Percentiles rank a stretch among this genome's conserved stretches.
These are phyloP conservation scores for Bradysia coprophila DNA, from an alignment of 1,140 invertebrate species.

Conservation along the genomic window DNA sequence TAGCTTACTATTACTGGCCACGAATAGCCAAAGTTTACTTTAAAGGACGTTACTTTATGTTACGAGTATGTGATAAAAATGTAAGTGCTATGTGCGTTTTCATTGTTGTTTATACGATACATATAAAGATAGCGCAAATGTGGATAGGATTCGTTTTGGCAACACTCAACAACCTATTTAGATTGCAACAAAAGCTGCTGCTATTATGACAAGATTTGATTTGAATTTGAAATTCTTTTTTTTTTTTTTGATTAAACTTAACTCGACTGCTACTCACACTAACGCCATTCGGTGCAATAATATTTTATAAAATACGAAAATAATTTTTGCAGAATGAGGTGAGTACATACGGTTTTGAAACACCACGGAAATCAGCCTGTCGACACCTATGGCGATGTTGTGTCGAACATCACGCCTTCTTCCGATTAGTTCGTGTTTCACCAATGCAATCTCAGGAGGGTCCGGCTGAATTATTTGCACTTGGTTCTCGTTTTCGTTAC, in stretches of 20 bases:
- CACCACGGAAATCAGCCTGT: conserved; percentile 84
- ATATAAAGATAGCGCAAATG: background rate
- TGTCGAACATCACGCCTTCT: conserved; percentile 96
- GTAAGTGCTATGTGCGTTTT: conserved; percentile 59
- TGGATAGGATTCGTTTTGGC: too few relatives aligned
- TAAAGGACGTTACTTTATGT: conserved; percentile 91
- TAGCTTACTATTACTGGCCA: conserved; percentile 98
- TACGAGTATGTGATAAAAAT: conserved; percentile 87
- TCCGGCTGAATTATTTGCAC: conserved; percentile 47
- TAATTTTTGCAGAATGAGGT: conserved; percentile 59
- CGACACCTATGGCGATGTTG: conserved; percentile 98
- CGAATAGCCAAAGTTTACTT: conserved; percentile 91
- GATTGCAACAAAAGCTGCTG: too few relatives aligned
- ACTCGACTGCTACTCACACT: too few relatives aligned
- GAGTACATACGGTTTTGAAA: conserved; percentile 88
- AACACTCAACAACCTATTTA: too few relatives aligned
- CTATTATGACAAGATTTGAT: too few relatives aligned
- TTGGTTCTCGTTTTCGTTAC: conserved; percentile 49
- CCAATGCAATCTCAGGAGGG: conserved; percentile 31
- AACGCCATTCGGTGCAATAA: too few relatives aligned
- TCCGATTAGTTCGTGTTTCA: conserved; percentile 67
- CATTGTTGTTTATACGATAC: background rate
- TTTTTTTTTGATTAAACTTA: too few relatives aligned
- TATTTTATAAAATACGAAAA: too few relatives aligned
- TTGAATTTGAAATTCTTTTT: too few relatives aligned